Base-by-base conservation (phyloP, 2,888 invertebrate species). In the Rhaphigaster nebulosa region DNA sequence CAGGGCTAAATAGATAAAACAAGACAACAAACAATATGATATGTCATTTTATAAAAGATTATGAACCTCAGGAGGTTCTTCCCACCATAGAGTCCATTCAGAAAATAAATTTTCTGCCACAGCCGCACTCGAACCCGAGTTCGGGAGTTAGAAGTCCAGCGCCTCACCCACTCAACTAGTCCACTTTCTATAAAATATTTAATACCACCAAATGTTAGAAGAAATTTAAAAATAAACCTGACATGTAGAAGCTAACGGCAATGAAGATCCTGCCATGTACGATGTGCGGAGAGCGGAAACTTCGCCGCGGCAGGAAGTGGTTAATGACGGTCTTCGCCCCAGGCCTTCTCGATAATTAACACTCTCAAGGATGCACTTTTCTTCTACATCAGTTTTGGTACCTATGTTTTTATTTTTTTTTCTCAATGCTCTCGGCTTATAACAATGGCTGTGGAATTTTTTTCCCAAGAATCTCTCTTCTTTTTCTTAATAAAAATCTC, bases 291-390 rank as follows among this genome's bases (percentile, higher is more conserved):
- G 80, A 80, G 26, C 20, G 80, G 80, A 80, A 80, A 80, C 80
- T 41, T 1, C 23, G 41, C 41, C 41, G 23, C 80, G 41, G 4
- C 80, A 8, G 80, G 80, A 80, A 80, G 80, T 80, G 80, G 80
- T 41, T 80, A 80, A 80, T 80, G 41, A 10, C 80, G 41, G 41
- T 26, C 80, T 80, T 41, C 38, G 80, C 26, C 80, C 80, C 26
- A 45, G 1, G 80, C 80, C 80, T 80, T 10, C 29, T 80, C 13
- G 41, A 80, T 80, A 80, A 80, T 80, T 80, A 80, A 80, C 41
- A 80, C 80, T 45, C 80, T 45, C 80, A 26, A 38, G 41, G 41
- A 41, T 45, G 80, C 80, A 41, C 80, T 80, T 80, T 80, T 80
- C 38, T 80, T 80, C 18, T 41, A 80, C 80, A 41, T 41, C 80